Conservation (phyloP, 2,113 vertebrate genomes). For the Trachemys scripta region DNA sequence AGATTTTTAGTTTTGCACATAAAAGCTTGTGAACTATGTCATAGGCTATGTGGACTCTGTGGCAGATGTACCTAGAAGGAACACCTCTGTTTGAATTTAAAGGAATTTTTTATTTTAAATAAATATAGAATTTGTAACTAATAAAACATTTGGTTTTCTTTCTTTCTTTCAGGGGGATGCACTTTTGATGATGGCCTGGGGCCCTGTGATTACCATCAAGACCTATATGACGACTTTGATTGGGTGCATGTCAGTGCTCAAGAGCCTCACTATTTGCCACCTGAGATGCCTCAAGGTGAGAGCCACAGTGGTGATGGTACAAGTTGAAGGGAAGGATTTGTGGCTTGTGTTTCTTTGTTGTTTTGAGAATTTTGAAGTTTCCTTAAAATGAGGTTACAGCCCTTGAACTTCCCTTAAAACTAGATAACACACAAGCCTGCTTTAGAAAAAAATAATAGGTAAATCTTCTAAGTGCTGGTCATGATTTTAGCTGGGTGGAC, state of each 20-base stretch:
- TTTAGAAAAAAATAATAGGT: not conserved
- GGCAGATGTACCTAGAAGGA: not conserved
- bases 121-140: not conserved
- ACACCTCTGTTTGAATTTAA: not conserved
- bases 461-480: not conserved
- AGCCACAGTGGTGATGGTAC: not conserved
- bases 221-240: conserved; percentile 95
- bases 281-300: conserved; percentile 95
- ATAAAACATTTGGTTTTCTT: not conserved
- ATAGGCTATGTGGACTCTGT: fast-evolving
- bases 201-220: conserved; percentile 96
- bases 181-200: conserved; percentile 93
- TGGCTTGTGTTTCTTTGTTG: not conserved
- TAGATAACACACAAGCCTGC: not conserved
- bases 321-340: not conserved
- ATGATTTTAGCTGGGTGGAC: not conserved
- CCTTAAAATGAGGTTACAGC: not conserved
- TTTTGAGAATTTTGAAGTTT: not conserved
- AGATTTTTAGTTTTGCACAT: not conserved
- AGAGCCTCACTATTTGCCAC: conserved; percentile 91
- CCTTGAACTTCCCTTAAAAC: not conserved
- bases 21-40: not conserved
- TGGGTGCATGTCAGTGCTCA: conserved; percentile 96
- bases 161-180: conserved; percentile 88
- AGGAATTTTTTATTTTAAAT: not conserved